phyloP scores from a whole-genome alignment of 2,888 invertebrate genomes.

The Oligia strigilis region DNA sequence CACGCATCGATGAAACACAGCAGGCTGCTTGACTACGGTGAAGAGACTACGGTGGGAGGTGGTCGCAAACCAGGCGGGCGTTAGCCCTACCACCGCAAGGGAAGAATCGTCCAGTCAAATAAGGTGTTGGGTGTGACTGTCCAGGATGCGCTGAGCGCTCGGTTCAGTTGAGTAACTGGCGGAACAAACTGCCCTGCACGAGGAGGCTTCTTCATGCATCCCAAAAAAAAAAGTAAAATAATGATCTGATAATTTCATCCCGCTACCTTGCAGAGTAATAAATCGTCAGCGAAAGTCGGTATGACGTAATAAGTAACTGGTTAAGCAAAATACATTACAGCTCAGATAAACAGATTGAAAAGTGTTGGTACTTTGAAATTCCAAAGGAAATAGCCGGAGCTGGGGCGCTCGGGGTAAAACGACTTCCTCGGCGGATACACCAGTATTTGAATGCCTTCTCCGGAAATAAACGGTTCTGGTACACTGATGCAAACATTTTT shows the following conservation, averaged over 20 bases:
- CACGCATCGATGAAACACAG: too few relatives aligned
- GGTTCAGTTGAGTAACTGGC: too few relatives aligned
- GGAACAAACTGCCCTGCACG: too few relatives aligned
- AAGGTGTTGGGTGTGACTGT: too few relatives aligned
- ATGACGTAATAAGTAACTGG: conserved; percentile 26
- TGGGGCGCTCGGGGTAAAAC: conserved; percentile 50
- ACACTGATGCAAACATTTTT: conserved; percentile 53
- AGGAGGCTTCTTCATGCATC: too few relatives aligned
- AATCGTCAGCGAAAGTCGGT: conserved; percentile 14
- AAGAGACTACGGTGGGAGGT: too few relatives aligned
- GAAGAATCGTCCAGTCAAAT: too few relatives aligned
- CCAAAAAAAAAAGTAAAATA: background rate
- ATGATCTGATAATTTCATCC: background rate
- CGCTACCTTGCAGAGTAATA: conserved; percentile 13
- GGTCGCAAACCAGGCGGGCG: too few relatives aligned
- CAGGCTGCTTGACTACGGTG: too few relatives aligned
- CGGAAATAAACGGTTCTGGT: conserved; percentile 57
- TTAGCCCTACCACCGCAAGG: too few relatives aligned
- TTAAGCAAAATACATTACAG: conserved; percentile 54
- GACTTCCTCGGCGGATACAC: conserved; percentile 56
- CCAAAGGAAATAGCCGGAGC: conserved; percentile 52
- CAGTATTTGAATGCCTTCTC: conserved; percentile 59
- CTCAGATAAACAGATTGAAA: conserved; percentile 60
- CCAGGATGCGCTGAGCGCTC: too few relatives aligned
- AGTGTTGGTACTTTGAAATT: conserved; percentile 59